phyloP scores from a whole-genome alignment of 2,113 vertebrate species.

The Lates calcarifer region DNA sequence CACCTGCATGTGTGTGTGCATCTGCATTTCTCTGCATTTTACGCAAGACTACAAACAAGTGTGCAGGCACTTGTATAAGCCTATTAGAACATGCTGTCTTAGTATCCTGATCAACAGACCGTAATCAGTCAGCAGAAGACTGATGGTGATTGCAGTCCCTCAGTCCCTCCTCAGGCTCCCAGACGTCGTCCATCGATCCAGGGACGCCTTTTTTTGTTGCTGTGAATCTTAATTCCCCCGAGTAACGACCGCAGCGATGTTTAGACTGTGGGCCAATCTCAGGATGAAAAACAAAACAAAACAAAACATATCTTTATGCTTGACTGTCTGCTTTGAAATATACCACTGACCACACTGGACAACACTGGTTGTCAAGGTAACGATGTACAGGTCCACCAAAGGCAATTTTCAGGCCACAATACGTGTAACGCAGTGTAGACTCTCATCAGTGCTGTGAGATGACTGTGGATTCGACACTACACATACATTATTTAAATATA shows the following conservation, averaged over 20 bases:
- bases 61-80: background rate
- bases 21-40: background rate
- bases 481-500: background rate
- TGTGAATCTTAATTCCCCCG: conserved; percentile 27
- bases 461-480: background rate
- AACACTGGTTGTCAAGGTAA: conserved; percentile 49
- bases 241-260: background rate
- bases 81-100: background rate
- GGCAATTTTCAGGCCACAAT: conserved; percentile 3
- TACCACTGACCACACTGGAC: conserved; percentile 11
- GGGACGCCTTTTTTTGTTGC: background rate
- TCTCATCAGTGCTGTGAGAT: background rate
- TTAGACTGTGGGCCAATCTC: background rate
- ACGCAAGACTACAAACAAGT: background rate
- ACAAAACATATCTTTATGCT: background rate
- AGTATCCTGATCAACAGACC: background rate
- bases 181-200: conserved; percentile 31
- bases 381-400: conserved; percentile 25
- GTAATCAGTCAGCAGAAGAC: conserved; percentile 21
- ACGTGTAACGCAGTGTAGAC: background rate
- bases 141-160: conserved; percentile 34
- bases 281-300: background rate
- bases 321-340: background rate
- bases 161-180: conserved; percentile 19
- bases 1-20: background rate